Evolutionary conservation across 2,113 vertebrate genomes (phyloP), one percentile per base, ranked within the genome.

Genomic region (Mohoua ochrocephala): DNA sequence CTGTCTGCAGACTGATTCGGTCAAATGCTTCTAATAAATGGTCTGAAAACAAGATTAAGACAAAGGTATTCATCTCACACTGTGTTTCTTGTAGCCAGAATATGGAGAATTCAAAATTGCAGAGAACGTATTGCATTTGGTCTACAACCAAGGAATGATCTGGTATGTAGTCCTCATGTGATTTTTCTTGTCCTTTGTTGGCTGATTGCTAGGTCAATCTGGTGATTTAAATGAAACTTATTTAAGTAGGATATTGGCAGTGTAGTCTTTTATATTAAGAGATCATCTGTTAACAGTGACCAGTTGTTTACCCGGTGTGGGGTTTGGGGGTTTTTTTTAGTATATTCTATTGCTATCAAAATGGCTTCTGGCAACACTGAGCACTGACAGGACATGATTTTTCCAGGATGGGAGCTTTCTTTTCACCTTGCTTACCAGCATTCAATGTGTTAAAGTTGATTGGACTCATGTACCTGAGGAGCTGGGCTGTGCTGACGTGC

Each of bases 141-240:
- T 99, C 97, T 99, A 99, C 97, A 99, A 99, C 96, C 99, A 99
- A 97, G 99, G 99, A 84, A 99, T 99, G 99, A 99, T 99, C 95
- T 99, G 99, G 99, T 99, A 98, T 47, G 99, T 97, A 13, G 11
- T 24, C 79, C 9, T 5, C 6, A 52, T 5, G 1, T 5, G 3
- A 45, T 20, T 74, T 53, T 67, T 70, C 53, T 41, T 80, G 37
- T 63, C 24, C 31, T 68, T 37, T 41, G 14, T 11, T 68, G 39
- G 13, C 33, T 70, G 67, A 71, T 61, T 78, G 19, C n/a, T 41
- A 45, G 57, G 20, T 47, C 35, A 81, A 21, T 47, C 12, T 53
- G 53, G 80, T 39, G 6, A 65, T 57, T 95, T 68, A 30, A 74
- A 23, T 15, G 5, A 71, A 56, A 52, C 4, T 8, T 52, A 20